A percentile compares a stretch with the other conserved stretches of the same genome.
These are phyloP conservation scores for Morpho helenor DNA, from an alignment of 2,888 invertebrate species.

Conservation along the genomic window DNA sequence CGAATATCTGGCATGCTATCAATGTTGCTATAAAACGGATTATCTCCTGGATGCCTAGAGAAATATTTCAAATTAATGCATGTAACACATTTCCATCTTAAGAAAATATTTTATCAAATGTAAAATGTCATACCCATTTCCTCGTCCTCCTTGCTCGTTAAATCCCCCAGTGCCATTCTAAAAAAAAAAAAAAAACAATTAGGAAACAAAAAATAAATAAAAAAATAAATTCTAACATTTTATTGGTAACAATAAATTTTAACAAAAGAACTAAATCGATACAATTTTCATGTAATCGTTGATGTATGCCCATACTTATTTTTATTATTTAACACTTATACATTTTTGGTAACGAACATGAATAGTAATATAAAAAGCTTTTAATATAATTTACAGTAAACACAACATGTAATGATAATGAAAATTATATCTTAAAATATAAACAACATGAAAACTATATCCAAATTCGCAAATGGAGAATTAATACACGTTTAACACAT, in stretches of 20 bases:
- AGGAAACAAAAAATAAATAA: slow-evolving; percentile 46
- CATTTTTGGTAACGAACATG: too few relatives aligned
- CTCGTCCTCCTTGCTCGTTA: slow-evolving; percentile 87
- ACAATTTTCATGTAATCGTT: slow-evolving; percentile 31
- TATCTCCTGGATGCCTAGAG: slow-evolving; percentile 92
- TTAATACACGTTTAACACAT: slow-evolving; percentile 31
- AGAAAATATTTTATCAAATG: neutral
- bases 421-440: slow-evolving; percentile 23
- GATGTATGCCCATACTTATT: too few relatives aligned
- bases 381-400: too few relatives aligned
- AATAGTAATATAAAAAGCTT: too few relatives aligned
- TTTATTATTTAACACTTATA: too few relatives aligned
- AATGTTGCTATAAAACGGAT: slow-evolving; percentile 99
- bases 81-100: too few relatives aligned
- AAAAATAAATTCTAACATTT: slow-evolving; percentile 53
- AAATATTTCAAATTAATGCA: slow-evolving; percentile 28
- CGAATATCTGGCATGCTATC: slow-evolving; percentile 99
- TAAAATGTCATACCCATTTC: slow-evolving; percentile 85
- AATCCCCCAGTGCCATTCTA: slow-evolving; percentile 92
- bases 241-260: slow-evolving; percentile 42
- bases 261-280: slow-evolving; percentile 30
- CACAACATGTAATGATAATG: neutral
- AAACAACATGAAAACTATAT: slow-evolving; percentile 16
- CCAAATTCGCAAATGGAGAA: slow-evolving; percentile 41
- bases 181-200: slow-evolving; percentile 81